Conservation (phyloP, 2,888 invertebrate genomes). For the Lysandra bellargus region DNA sequence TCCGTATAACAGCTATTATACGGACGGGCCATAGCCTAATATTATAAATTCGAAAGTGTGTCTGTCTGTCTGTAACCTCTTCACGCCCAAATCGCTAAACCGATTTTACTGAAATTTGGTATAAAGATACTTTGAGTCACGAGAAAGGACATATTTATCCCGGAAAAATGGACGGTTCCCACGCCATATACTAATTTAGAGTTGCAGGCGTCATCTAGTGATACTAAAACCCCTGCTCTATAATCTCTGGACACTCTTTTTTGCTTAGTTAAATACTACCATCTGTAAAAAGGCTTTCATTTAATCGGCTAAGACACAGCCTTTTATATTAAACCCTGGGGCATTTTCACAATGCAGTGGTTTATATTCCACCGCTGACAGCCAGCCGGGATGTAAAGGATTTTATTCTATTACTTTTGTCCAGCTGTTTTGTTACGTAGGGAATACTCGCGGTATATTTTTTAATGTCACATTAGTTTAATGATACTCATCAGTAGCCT, state of each 20-base stretch:
- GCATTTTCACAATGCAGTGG: neutral
- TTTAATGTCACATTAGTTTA: neutral
- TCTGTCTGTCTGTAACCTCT: no score
- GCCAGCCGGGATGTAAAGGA: neutral
- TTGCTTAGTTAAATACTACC: neutral
- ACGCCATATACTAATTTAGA: no score
- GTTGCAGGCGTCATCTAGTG: no score
- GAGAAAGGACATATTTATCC: no score
- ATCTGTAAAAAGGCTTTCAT: neutral
- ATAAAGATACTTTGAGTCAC: no score
- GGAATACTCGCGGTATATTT: neutral
- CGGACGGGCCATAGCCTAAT: no score
- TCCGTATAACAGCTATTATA: no score
- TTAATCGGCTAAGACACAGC: neutral
- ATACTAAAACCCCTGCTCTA: no score
- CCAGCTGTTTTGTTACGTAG: neutral
- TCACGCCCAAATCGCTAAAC: no score
- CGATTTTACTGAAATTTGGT: no score
- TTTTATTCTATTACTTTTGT: neutral
- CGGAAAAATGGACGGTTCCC: no score
- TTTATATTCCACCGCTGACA: conserved; percentile 6
- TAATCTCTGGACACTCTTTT: neutral
- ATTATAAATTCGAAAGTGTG: no score
- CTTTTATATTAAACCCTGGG: neutral
- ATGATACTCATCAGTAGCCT: neutral